Conservation (phyloP, 1,140 invertebrate genomes). For the Anadara kagoshimensis region DNA sequence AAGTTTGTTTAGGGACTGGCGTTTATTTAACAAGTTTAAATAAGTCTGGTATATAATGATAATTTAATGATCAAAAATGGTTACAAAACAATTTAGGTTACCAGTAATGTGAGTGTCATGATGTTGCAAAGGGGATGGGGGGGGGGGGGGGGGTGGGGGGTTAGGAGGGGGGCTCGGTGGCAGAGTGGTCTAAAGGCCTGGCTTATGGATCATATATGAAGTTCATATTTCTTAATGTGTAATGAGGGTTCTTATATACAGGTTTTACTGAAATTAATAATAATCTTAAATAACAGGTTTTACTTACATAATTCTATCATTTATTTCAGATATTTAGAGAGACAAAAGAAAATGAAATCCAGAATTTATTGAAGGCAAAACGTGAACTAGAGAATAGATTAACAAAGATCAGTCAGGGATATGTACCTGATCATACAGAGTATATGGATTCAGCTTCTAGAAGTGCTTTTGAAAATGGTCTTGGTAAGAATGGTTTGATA, state of each 20-base stretch:
- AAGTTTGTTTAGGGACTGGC: neutral
- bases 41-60: neutral
- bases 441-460: slow-evolving; percentile 63
- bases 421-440: slow-evolving; percentile 42
- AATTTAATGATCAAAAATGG: neutral
- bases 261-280: too few relatives aligned
- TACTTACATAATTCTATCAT: neutral
- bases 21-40: neutral
- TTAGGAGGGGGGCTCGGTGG: too few relatives aligned
- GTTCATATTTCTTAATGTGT: too few relatives aligned
- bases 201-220: too few relatives aligned
- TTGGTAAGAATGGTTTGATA: neutral
- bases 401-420: slow-evolving; percentile 61
- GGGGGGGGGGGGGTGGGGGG: too few relatives aligned
- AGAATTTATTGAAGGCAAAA: slow-evolving; percentile 69
- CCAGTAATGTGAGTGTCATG: too few relatives aligned
- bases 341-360: slow-evolving; percentile 72
- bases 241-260: neutral
- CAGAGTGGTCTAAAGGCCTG: too few relatives aligned
- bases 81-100: too few relatives aligned
- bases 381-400: slow-evolving; percentile 68
- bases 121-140: too few relatives aligned
- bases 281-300: neutral
- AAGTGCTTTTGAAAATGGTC: slow-evolving; percentile 50
- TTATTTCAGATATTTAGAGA: slow-evolving; percentile 70